Evolutionary conservation across 2,797 vertebrate genomes (phyloP).

Genomic region (Amphiprion clarkii): DNA sequence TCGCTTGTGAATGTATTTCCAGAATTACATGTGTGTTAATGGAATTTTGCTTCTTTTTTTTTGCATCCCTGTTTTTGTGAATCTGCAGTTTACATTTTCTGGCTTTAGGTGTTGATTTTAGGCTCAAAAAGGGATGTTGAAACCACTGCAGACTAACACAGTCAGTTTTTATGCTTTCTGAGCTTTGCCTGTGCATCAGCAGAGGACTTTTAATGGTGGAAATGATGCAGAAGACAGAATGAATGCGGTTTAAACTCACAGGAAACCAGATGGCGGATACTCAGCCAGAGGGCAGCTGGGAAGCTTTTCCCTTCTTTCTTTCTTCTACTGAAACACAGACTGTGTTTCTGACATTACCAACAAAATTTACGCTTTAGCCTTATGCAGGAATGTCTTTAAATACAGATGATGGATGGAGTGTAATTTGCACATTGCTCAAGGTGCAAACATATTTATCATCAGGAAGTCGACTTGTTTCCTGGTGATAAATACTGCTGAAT

Average conservation of each 20-base stretch:
- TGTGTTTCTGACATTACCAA: conserved; percentile 22
- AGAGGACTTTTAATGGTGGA: conserved; percentile 34
- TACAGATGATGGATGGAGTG: not conserved
- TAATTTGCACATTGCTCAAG: not conserved
- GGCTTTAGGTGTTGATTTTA: conserved; percentile 4
- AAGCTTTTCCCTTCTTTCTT: conserved; percentile 15
- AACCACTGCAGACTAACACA: conserved; percentile 2
- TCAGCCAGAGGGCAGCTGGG: conserved; percentile 25
- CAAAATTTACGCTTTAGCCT: not conserved
- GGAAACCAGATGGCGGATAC: conserved; percentile 57
- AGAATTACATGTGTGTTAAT: not conserved
- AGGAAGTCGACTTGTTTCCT: conserved; percentile 1
- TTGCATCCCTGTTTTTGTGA: not conserved
- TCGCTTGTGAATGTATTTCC: conserved; percentile 3
- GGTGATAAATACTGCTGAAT: not conserved
- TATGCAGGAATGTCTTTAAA: not conserved
- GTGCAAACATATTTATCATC: not conserved
- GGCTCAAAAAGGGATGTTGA: not conserved
- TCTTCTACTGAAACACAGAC: conserved; percentile 3
- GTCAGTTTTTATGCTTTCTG: conserved; percentile 13
- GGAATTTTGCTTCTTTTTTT: not conserved
- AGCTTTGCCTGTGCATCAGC: conserved; percentile 18
- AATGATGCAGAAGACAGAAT: conserved; percentile 61
- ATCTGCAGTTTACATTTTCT: conserved; percentile 4
- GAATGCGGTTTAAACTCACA: conserved; percentile 37